Base-by-base conservation (phyloP, 2,113 vertebrate genomes). In the Amblyornis subalaris region DNA sequence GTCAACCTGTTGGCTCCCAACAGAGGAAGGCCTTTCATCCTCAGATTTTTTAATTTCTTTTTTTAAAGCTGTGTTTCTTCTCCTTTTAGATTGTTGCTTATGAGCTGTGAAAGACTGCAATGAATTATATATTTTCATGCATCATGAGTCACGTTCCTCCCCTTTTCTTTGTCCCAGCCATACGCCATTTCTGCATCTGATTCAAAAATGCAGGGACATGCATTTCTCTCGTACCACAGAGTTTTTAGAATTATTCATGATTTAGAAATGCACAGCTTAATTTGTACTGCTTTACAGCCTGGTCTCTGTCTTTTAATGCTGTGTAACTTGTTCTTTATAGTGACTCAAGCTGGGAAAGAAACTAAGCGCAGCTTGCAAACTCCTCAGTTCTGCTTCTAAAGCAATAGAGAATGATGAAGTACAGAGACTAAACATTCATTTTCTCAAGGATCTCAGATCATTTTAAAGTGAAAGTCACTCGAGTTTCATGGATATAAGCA, bases 341-440 rank as follows among this genome's bases (percentile, higher is more conserved):
- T 70, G 62, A 45, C 54, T 96, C 93, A 91, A 91, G 94, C 89
- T 95, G 77, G 54, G 93, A 96, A 82, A 67, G 50, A 94, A 94
- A 88, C 87, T 91, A 94, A 76, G 61, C 35, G 0, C 78, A 91
- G 93, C 89, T 93, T 95, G 85, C 55, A 33, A 89, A 88, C 89
- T 89, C 89, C 55, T 82, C 86, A 83, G 58, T 89, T 95, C 64
- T 89, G 22, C 72, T 66, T 83, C 87, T 91, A 83, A 95, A 90
- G 91, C 67, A 85, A 83, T 77, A 80, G 67, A 89, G 81, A 77
- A 82, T 90, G 85, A 96, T 85, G 47, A 94, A 94, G 44, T 67
- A 28, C 55, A 83, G 74, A 83, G 71, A 48, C 77, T 89, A 91
- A 88, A 70, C 71, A 85, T 58, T 82, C 29, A 40, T 93, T 88